Conservation (phyloP, 2,113 vertebrate genomes). For the Lophura nycthemera region DNA sequence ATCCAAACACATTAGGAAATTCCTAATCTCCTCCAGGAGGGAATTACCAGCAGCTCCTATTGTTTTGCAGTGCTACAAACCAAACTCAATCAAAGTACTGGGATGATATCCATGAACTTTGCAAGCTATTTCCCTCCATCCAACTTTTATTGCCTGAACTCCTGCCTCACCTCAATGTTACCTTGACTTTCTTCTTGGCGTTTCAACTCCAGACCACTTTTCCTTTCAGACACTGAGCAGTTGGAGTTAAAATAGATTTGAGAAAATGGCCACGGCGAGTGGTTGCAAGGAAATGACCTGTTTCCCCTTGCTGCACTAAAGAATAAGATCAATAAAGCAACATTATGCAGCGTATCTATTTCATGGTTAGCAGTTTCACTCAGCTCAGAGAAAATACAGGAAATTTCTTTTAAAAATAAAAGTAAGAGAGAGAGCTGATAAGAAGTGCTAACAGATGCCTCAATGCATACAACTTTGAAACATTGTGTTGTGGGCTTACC, state of each 20-base stretch:
- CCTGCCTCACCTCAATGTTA: rapidly evolving
- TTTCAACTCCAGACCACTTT: background rate
- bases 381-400: background rate
- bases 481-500: background rate
- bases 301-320: background rate
- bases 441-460: background rate
- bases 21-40: background rate
- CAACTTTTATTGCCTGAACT: background rate
- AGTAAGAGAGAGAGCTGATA: background rate
- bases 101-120: background rate
- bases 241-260: background rate
- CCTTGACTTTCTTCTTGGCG: background rate
- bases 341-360: background rate
- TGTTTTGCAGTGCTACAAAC: background rate
- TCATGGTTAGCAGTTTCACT: background rate
- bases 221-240: background rate
- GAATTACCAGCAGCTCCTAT: background rate
- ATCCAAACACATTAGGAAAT: background rate
- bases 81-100: background rate
- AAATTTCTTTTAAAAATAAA: background rate
- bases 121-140: rapidly evolving
- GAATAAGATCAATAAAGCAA: background rate
- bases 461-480: background rate
- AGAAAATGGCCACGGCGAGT: rapidly evolving
- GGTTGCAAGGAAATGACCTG: background rate